Evolutionary conservation across 2,797 vertebrate genomes (phyloP), one percentile per base, ranked within the genome.

Genomic region (Parauchenoglanis ngamensis): DNA sequence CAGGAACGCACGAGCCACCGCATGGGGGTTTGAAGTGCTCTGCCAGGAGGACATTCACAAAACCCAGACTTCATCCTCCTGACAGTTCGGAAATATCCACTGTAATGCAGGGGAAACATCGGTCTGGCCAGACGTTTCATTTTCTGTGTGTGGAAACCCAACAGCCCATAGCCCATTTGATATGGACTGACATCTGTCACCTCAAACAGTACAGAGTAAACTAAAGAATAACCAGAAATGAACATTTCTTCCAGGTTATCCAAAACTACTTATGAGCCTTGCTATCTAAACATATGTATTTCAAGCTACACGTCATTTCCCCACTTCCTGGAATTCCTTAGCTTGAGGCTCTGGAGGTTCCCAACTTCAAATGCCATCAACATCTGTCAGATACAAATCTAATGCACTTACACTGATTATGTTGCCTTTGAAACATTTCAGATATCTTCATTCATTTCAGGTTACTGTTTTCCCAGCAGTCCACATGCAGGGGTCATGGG

Each of bases 41-140:
- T 94, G 94, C 94, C 94, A 94, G 94, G 89, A 89, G 94, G 92
- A 94, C 90, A 86, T 93, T 93, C 90, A 87, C 87, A 87, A 91
- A 95, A 95, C 93, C 94, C 93, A 96, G 95, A 96, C 95, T 93
- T 95, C 92, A 95, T 93, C 94, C 80, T 93, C 93, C 93, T 93
- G 93, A 96, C 94, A 94, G 94, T 93, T 95, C 92, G 93, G 95
- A 96, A 96, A 96, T 95, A 96, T 95, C 94, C 90, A 87, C 94
- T 95, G 95, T 95, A 95, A 95, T 95, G 95, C 91, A 91, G 89
- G 92, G 91, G 90, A 91, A 95, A 96, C 94, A 94, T 95, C 94
- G 94, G 94, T 94, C 95, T 96, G 95, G 95, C 94, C 94, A 96
- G 95, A 96, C 94, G 88, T 92, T 92, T 92, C 83, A 87, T 94